Conservation (phyloP, 2,797 vertebrate species). For the Streptopelia turtur region DNA sequence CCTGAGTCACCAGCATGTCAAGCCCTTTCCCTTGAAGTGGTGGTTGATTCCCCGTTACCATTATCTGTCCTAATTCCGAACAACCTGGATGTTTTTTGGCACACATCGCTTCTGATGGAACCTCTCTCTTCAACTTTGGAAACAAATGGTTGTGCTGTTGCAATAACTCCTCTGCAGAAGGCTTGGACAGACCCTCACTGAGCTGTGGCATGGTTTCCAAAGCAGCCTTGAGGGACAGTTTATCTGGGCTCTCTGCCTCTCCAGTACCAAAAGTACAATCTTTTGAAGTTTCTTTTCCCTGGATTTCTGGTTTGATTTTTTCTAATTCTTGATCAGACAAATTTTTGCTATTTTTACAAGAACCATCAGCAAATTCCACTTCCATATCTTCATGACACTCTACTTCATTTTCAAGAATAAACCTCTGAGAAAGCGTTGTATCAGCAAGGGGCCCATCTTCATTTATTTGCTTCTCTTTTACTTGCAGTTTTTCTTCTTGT, state of each 20-base stretch:
- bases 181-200: conserved; percentile 39
- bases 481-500: neutral
- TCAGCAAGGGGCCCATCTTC: conserved; percentile 66
- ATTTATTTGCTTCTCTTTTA: neutral
- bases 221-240: neutral
- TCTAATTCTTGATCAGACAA: conserved; percentile 34
- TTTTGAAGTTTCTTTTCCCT: conserved; percentile 43
- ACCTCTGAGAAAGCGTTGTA: conserved; percentile 73
- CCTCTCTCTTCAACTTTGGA: conserved; percentile 15
- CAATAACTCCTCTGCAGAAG: conserved; percentile 12
- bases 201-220: conserved; percentile 30
- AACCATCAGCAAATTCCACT: conserved; percentile 51
- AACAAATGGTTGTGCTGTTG: conserved; percentile 29
- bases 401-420: conserved; percentile 58
- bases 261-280: neutral
- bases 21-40: neutral
- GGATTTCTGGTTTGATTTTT: conserved; percentile 23
- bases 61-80: neutral
- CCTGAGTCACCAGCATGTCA: neutral
- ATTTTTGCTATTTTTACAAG: conserved; percentile 44
- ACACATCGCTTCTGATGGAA: conserved; percentile 2
- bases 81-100: neutral
- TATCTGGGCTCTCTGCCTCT: neutral
- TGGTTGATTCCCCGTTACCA: neutral
- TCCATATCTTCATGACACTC: conserved; percentile 58